phyloP scores from a whole-genome alignment of 2,888 invertebrate species.

The Diadromus collaris region DNA sequence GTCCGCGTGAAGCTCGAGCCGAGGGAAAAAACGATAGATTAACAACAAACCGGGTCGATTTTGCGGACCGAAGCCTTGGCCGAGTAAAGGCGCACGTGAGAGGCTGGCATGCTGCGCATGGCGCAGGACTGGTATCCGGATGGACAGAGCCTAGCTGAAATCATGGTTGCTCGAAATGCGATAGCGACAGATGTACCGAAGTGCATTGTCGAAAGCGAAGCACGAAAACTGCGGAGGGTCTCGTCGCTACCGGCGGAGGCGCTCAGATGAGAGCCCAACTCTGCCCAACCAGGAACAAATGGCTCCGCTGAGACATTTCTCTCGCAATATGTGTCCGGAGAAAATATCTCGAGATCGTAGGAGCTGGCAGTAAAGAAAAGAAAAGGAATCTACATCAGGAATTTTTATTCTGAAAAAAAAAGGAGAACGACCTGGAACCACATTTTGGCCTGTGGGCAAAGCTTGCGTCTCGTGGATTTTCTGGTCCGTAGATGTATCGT shows the following conservation, averaged over 20 bases:
- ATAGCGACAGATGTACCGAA: slow-evolving; percentile 69
- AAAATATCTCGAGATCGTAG: slow-evolving; percentile 47
- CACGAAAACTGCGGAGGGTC: slow-evolving; percentile 48
- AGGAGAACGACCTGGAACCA: slow-evolving; percentile 3
- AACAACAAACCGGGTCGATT: neutral
- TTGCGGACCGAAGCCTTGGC: neutral
- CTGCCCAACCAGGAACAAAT: slow-evolving; percentile 25
- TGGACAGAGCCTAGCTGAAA: slow-evolving; percentile 23
- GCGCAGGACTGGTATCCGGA: neutral
- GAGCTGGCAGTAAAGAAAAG: slow-evolving; percentile 4
- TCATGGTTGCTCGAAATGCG: slow-evolving; percentile 34
- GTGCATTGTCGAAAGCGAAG: slow-evolving; percentile 67
- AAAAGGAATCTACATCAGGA: slow-evolving; percentile 33
- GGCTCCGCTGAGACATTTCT: slow-evolving; percentile 49
- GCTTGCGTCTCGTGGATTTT: neutral
- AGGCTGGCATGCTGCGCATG: neutral
- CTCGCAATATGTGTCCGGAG: slow-evolving; percentile 54
- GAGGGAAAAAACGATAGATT: neutral
- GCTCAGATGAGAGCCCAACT: slow-evolving; percentile 41
- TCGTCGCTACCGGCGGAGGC: slow-evolving; percentile 16
- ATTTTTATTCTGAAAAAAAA: slow-evolving; percentile 1
- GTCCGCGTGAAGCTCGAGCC: neutral
- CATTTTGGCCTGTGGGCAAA: neutral
- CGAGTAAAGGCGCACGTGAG: neutral
- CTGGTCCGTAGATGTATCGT: neutral